Evolutionary conservation across 1,140 invertebrate species (phyloP), one percentile per base, ranked within the genome.

Genomic region (Philopotamus ludificatus): DNA sequence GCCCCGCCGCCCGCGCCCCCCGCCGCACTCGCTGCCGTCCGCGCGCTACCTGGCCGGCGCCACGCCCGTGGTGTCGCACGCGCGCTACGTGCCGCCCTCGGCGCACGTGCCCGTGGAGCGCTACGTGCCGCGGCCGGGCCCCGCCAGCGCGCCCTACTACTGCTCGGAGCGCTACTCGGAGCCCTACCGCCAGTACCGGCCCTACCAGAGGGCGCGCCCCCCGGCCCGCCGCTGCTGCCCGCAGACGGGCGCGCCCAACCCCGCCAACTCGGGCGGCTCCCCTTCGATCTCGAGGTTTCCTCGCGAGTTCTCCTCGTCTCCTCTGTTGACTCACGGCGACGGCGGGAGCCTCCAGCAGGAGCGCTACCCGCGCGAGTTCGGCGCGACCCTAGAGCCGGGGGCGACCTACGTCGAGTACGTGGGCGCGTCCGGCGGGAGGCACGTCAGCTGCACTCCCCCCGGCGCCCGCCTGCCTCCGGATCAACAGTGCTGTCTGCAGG

Each of bases 391-490:
- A 67, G 64, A 68, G 15, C 71, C 74, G 55, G 73, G 72, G 60
- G 70, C 79, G 10, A 77, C 77, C 49, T 79, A 79, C 63, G 78
- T 82, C 71, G 83, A 84, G 68, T 85, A 84, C 72, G 82, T 84
- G 64, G 83, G 82, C 10, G 79, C 79, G 2, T 80, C 79, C 25
- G 82, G 80, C 16, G 80, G 79, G 0, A 78, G 85, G 18, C 80
- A 85, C 60, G 81, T 85, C 16, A 85, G 84, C 63, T 82, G 82
- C 67, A 83, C 83, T 15, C 86, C 84, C 55, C 82, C 84, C n/a
- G 67, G 67, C 10, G 53, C 67, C 16, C 39, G 67, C 23, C 53
- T 69, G 34, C 80, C 81, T 2, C 82, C 83, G 21, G 78, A 72
- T 77, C 83, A 71, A 65, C 82, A 71, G 42, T 85, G 74, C 76